Conservation (phyloP, 2,797 vertebrate species). For the Galago senegalensis region DNA sequence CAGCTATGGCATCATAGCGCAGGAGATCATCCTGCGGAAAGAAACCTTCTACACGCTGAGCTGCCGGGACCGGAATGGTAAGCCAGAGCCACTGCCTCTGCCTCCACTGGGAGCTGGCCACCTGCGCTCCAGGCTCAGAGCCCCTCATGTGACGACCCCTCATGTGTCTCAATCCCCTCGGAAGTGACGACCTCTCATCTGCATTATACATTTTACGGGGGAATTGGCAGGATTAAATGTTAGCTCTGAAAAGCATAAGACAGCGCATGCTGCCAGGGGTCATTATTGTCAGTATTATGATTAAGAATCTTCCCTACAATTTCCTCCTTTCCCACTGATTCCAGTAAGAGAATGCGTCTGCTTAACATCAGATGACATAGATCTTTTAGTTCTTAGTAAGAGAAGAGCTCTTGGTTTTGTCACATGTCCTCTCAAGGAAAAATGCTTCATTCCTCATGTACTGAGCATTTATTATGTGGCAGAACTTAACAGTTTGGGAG, state of each 20-base stretch:
- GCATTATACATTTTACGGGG: background rate
- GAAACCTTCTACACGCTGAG: conserved; percentile 92
- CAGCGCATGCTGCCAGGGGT: accelerated
- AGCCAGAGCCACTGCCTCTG: background rate
- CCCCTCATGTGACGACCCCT: background rate
- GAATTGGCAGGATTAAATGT: background rate
- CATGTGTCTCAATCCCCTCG: background rate
- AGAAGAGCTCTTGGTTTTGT: background rate
- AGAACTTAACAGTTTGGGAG: background rate
- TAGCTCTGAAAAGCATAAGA: background rate
- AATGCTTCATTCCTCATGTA: background rate
- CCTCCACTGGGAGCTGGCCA: background rate
- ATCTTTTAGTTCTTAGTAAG: background rate
- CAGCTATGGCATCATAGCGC: conserved; percentile 96
- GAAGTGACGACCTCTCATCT: background rate
- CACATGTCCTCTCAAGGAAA: background rate
- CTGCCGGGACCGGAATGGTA: conserved; percentile 92
- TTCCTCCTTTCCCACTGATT: background rate
- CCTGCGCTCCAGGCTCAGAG: background rate
- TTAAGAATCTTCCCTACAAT: background rate
- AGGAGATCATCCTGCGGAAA: conserved; percentile 95
- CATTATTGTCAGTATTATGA: no score
- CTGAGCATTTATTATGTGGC: background rate
- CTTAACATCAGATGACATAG: background rate
- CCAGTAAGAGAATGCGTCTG: background rate